Base-by-base conservation (phyloP, 1,140 invertebrate species). In the Papilio dardanus region DNA sequence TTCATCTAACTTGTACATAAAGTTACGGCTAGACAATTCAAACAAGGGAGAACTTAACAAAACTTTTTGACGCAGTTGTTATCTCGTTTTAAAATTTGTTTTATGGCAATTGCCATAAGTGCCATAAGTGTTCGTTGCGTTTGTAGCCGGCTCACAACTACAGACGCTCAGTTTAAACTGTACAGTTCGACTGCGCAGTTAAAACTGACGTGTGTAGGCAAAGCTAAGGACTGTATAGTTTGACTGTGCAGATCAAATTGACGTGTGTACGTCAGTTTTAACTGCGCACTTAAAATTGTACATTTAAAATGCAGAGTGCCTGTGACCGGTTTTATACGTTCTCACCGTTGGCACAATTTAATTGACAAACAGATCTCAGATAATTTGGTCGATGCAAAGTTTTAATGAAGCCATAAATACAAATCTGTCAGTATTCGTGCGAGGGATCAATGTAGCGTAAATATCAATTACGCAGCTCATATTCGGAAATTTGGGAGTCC, bases 381-480 rank as follows among this genome's bases (percentile, higher is more conserved):
- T 58, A 58, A 73, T 58, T 73, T 54, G 46, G 31, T 58, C 8
- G 69, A 73, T 73, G 50, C 50, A 73, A 73, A 73, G 46, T 73
- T 73, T 73, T 58, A 73, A 73, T 73, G 71, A 73, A 73, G 46
- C 71, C 71, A 79, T 79, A 79, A 80, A 81, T 74, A 84, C 82
- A 81, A 82, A 83, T 85, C 79, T 74, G 68, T 54, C 33, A 46
- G 42, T 66, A 71, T 40, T 35, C 35, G 68, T 76, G 66, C 69
- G 75, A 77, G 74, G 81, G 82, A 80, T 87, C 84, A 89, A 86
- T 87, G 85, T 79, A 76, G 83, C 86, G 86, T 90, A 91, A 91
- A 91, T 91, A 91, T 91, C 89, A 90, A 91, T 91, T 91, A 89
- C 79, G 75, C 66, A 75, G 78, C 78, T 82, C 81, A 83, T 86